Conservation (phyloP, 2,113 vertebrate genomes). For the Protobothrops flavoviridis region DNA sequence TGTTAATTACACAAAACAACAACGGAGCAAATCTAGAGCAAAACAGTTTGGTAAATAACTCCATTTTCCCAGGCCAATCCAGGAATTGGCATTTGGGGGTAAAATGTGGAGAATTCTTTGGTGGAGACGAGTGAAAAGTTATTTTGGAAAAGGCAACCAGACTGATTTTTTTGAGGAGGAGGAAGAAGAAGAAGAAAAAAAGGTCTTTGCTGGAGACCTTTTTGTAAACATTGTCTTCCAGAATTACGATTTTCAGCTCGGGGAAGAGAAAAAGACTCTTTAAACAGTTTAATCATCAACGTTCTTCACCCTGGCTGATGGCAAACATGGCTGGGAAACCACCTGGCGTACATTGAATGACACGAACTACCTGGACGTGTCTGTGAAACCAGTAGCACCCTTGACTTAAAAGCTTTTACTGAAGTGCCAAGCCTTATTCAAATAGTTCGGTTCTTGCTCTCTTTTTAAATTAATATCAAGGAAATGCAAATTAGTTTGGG, state of each 20-base stretch:
- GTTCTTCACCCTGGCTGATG: background rate
- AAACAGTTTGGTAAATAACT: background rate
- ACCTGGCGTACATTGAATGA: background rate
- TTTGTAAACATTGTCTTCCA: background rate
- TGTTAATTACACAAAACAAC: background rate
- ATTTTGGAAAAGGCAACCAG: background rate
- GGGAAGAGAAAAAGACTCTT: background rate
- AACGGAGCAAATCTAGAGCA: background rate
- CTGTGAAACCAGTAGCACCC: background rate
- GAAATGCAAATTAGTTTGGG: background rate
- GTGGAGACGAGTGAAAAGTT: background rate
- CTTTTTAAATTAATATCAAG: background rate
- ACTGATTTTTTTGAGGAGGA: background rate
- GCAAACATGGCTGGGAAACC: background rate
- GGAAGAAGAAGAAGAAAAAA: background rate
- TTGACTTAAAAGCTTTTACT: background rate
- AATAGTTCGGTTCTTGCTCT: background rate
- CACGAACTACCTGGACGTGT: background rate
- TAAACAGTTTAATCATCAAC: background rate
- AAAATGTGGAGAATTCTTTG: background rate
- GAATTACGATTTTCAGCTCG: background rate
- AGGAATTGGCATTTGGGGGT: background rate
- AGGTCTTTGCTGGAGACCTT: background rate
- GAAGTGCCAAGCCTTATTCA: background rate
- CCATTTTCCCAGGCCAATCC: background rate